These are phyloP conservation scores for Merops nubicus DNA, from an alignment of 2,113 vertebrate genomes.

Conservation along the genomic window DNA sequence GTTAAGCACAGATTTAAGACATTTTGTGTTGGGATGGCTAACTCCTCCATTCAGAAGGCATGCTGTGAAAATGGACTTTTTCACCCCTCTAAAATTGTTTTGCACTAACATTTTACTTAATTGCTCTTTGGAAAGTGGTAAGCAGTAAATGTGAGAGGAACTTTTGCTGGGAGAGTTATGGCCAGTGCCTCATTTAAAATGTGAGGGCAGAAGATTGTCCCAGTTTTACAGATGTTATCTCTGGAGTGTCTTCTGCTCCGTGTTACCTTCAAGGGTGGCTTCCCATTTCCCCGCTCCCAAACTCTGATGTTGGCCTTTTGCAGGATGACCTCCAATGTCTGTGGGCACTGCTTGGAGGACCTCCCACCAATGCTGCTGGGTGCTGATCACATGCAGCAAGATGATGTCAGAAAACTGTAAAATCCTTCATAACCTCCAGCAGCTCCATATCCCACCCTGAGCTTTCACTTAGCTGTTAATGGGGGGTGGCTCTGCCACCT, in stretches of 20 bases:
- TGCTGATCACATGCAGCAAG: neutral
- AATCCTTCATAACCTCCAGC: neutral
- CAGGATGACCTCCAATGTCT: neutral
- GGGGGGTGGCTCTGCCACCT: neutral
- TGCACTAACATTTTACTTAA: neutral
- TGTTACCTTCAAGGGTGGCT: neutral
- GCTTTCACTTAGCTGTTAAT: neutral
- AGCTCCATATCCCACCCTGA: neutral
- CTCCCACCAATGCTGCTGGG: neutral
- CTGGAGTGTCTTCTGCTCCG: neutral
- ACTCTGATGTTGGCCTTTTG: neutral
- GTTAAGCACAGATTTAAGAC: neutral
- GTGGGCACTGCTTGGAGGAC: accelerated
- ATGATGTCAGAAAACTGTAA: neutral
- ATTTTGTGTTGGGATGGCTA: neutral
- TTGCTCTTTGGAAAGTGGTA: neutral
- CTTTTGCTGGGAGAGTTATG: neutral
- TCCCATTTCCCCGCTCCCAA: neutral
- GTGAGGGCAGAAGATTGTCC: neutral
- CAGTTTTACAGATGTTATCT: accelerated
- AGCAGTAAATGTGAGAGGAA: neutral
- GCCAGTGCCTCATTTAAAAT: neutral
- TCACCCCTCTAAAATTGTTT: neutral
- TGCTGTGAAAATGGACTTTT: neutral
- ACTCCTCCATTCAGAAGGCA: neutral